These are phyloP conservation scores for Bufotes viridis DNA, from an alignment of 2,797 vertebrate species.

Conservation along the genomic window DNA sequence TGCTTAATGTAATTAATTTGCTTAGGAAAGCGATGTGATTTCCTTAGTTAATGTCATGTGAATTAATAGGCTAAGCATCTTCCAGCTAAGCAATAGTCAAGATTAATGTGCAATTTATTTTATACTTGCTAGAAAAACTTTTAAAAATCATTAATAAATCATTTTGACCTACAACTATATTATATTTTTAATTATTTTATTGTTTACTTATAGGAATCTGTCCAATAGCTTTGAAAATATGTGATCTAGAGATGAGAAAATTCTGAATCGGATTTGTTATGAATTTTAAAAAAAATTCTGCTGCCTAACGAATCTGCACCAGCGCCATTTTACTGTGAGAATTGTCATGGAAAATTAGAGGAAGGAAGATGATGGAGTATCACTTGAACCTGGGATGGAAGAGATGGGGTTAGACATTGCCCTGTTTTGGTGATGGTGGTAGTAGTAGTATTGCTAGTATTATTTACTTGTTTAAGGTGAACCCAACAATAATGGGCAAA, in stretches of 20 bases:
- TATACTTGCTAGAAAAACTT: background rate
- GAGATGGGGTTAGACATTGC: no score
- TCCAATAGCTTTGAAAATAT: no score
- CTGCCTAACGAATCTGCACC: no score
- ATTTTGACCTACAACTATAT: background rate
- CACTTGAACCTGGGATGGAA: no score
- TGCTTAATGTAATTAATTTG: conserved; percentile 63
- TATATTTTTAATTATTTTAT: background rate
- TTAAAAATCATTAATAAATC: background rate
- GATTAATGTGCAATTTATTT: conserved; percentile 19
- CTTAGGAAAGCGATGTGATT: conserved; percentile 47
- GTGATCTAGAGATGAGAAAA: background rate
- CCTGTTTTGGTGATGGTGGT: no score
- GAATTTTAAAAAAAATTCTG: background rate
- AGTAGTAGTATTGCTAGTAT: background rate
- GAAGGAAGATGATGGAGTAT: no score
- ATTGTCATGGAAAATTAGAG: no score
- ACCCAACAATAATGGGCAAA: no score
- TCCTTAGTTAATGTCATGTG: conserved; percentile 58
- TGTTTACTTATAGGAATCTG: background rate
- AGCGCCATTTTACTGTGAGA: no score
- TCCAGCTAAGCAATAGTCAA: background rate
- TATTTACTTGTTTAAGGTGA: background rate
- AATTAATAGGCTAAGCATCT: conserved; percentile 34
- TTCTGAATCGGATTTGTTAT: background rate